A percentile compares a stretch with the other conserved stretches of the same genome.
phyloP scores from a whole-genome alignment of 1,140 invertebrate species.

The Onthophagus taurus region DNA sequence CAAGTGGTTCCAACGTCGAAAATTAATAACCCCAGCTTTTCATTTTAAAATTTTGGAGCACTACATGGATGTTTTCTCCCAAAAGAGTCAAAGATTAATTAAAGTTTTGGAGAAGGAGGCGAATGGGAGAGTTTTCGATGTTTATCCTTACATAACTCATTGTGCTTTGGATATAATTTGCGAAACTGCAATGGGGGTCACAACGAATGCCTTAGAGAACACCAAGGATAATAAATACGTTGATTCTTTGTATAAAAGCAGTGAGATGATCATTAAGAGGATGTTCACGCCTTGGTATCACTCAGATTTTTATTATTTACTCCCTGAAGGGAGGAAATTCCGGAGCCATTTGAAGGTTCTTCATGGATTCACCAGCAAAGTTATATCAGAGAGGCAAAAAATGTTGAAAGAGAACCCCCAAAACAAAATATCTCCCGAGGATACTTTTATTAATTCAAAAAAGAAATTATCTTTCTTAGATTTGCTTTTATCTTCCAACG shows the following conservation, averaged over 20 bases:
- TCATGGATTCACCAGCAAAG: conserved; percentile 35
- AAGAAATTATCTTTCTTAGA: conserved; percentile 8
- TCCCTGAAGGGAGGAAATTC: background rate
- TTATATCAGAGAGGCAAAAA: conserved; percentile 26
- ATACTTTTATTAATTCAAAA: background rate
- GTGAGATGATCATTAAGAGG: background rate
- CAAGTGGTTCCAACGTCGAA: conserved; percentile 56
- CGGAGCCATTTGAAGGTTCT: conserved; percentile 27
- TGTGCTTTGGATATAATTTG: background rate
- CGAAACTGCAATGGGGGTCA: conserved; percentile 8
- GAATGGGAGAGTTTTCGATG: conserved; percentile 6
- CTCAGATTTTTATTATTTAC: background rate
- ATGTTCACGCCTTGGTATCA: background rate
- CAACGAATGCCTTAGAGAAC: conserved; percentile 28
- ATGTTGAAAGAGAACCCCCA: conserved; percentile 22
- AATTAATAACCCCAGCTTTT: conserved; percentile 14
- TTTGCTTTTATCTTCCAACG: background rate
- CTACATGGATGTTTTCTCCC: conserved; percentile 5
- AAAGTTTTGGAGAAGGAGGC: background rate
- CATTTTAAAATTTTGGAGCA: conserved; percentile 14
- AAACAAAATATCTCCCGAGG: conserved; percentile 18
- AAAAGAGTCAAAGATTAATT: conserved; percentile 4
- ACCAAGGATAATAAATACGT: conserved; percentile 61
- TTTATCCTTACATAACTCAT: conserved; percentile 4
- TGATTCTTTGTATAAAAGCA: conserved; percentile 26